These are phyloP conservation scores for Morpho achilles DNA, from an alignment of 2,888 invertebrate species.

Conservation along the genomic window DNA sequence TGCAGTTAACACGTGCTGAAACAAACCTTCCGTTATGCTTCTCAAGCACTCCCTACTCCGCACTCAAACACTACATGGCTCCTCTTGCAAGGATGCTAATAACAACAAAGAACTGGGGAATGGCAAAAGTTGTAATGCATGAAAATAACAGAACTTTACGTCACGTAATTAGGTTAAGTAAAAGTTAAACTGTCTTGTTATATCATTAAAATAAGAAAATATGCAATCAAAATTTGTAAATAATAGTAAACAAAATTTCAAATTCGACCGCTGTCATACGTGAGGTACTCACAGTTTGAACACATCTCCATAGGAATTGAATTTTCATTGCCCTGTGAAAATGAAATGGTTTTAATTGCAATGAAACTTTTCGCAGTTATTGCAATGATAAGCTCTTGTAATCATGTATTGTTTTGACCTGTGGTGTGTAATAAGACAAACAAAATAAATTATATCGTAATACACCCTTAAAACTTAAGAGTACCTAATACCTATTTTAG, in stretches of 20 bases:
- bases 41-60: conserved; percentile 54
- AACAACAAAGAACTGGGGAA: conserved; percentile 10
- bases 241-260: conserved; percentile 28
- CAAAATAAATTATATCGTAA: too few relatives aligned
- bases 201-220: conserved; percentile 21
- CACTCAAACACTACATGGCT: conserved; percentile 24
- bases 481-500: too few relatives aligned
- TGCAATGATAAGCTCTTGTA: too few relatives aligned
- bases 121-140: conserved; percentile 16
- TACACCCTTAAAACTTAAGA: too few relatives aligned
- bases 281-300: conserved; percentile 91
- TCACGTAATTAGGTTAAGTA: conserved; percentile 17
- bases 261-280: conserved; percentile 7
- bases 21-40: conserved; percentile 73
- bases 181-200: conserved; percentile 15
- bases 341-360: background rate
- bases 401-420: background rate
- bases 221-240: conserved; percentile 26
- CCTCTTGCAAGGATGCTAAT: conserved; percentile 20
- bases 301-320: conserved; percentile 98
- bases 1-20: conserved; percentile 81
- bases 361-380: too few relatives aligned
- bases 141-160: conserved; percentile 15
- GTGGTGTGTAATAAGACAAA: background rate
- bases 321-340: conserved; percentile 94